Evolutionary conservation across 2,113 vertebrate species (phyloP).

Genomic region (Chunga burmeisteri): DNA sequence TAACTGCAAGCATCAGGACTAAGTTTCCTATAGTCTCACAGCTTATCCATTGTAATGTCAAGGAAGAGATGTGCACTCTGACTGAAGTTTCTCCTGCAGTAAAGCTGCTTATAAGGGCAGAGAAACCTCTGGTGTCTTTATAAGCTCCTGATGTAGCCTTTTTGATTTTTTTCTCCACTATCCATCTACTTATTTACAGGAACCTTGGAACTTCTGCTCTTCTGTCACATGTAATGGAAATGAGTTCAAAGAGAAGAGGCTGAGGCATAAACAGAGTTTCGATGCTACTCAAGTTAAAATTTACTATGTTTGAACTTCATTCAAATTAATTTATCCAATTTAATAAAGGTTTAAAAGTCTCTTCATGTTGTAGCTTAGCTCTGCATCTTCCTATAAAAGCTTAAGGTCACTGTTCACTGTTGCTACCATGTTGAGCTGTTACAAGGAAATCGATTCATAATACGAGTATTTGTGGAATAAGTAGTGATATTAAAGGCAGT

Average conservation of each 20-base stretch:
- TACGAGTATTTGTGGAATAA: neutral
- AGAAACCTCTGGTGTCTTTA: neutral
- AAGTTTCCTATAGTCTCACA: neutral
- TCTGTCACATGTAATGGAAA: neutral
- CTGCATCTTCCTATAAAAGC: neutral
- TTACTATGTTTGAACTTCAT: neutral
- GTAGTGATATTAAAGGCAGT: neutral
- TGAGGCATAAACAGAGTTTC: neutral
- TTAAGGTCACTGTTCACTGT: neutral
- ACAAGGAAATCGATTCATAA: neutral
- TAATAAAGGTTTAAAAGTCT: neutral
- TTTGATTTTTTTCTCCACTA: neutral
- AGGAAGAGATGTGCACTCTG: neutral
- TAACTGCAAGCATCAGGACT: neutral
- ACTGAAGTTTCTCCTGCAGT: neutral
- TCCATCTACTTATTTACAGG: neutral
- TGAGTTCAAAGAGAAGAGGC: neutral
- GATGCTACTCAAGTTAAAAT: neutral
- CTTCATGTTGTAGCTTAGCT: neutral
- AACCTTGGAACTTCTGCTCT: neutral
- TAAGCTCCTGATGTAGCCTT: neutral
- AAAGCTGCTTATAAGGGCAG: neutral
- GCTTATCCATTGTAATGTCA: neutral
- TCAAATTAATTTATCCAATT: neutral
- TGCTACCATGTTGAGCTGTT: neutral